These are phyloP conservation scores for Eristalis intricaria DNA, from an alignment of 2,888 invertebrate species.

Conservation along the genomic window DNA sequence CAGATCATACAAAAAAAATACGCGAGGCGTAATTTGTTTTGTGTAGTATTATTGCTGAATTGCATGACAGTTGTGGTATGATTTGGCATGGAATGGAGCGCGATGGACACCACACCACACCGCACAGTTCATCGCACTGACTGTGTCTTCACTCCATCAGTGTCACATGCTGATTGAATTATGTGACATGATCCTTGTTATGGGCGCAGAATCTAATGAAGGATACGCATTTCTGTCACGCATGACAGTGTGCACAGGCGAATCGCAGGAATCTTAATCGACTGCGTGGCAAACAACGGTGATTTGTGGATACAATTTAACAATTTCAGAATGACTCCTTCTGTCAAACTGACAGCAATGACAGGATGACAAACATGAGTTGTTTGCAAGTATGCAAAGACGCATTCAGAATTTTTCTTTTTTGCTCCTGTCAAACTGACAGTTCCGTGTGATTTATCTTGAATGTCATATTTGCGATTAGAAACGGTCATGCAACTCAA, in stretches of 20 bases:
- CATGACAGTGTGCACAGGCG: not conserved
- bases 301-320: not conserved
- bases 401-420: too few species aligned
- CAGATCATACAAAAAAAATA: conserved; percentile 1
- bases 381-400: not conserved
- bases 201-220: not conserved
- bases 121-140: not conserved
- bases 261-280: not conserved
- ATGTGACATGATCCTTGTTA: not conserved
- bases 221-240: not conserved
- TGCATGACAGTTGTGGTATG: conserved; percentile 17
- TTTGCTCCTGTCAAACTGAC: not conserved
- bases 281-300: not conserved
- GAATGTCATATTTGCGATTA: not conserved
- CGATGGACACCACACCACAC: not conserved
- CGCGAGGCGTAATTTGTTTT: conserved; percentile 1
- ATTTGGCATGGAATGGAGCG: not conserved
- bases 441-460: conserved; percentile 1
- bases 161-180: not conserved
- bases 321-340: not conserved
- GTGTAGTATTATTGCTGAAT: conserved; percentile 15
- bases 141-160: not conserved
- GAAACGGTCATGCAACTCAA: not conserved
- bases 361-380: not conserved
- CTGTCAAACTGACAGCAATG: not conserved